Conservation (phyloP, 1,140 invertebrate species). For the Papilio dardanus region DNA sequence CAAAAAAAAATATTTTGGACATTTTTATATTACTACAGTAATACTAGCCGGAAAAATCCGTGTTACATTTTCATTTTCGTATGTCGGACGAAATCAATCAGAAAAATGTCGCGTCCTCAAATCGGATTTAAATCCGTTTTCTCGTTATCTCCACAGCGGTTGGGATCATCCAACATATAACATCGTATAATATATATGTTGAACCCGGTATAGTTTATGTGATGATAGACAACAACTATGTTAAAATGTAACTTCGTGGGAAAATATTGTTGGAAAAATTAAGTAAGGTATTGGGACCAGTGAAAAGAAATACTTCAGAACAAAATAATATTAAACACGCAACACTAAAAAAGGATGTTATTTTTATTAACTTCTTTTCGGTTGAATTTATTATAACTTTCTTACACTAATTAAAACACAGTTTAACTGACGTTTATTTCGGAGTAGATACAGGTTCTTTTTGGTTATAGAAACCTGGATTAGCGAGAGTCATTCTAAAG, state of each 20-base stretch:
- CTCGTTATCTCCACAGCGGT: neutral
- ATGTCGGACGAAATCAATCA: conserved; percentile 23
- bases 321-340: no score
- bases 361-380: no score
- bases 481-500: no score
- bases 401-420: no score
- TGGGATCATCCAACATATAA: conserved; percentile 16
- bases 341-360: no score
- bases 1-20: no score
- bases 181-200: neutral
- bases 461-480: no score
- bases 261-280: neutral
- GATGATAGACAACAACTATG: neutral
- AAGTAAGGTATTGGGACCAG: neutral
- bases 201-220: neutral
- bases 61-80: conserved; percentile 19
- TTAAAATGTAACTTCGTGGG: neutral
- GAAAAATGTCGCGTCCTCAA: conserved; percentile 31
- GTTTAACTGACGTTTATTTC: no score
- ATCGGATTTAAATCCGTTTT: conserved; percentile 27
- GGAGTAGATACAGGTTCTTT: no score
- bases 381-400: no score
- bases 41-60: neutral
- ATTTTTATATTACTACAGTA: no score
- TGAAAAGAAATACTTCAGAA: no score